A percentile compares a stretch with the other conserved stretches of the same genome.
Conservation (phyloP, 2,113 vertebrate species). For the Notarius quadriscutis region DNA sequence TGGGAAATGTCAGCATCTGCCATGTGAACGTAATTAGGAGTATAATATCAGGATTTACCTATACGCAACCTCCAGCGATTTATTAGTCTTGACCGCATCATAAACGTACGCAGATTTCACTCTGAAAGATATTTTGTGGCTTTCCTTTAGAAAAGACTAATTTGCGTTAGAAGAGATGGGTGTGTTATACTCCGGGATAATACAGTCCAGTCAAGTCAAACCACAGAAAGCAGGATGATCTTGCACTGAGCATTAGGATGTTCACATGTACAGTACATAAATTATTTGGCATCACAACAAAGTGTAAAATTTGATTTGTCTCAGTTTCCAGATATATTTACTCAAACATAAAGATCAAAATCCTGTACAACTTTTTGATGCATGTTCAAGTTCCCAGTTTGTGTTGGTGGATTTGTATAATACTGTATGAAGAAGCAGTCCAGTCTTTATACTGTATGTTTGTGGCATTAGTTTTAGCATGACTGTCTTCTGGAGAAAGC, state of each 20-base stretch:
- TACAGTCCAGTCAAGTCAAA: background rate
- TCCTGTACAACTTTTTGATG: background rate
- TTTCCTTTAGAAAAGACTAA: background rate
- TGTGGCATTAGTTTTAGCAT: conserved; percentile 22
- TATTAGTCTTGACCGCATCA: background rate
- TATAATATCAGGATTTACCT: background rate
- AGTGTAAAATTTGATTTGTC: background rate
- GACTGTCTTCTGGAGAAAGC: conserved; percentile 59
- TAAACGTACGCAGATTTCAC: background rate
- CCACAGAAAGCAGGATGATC: background rate
- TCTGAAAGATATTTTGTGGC: background rate
- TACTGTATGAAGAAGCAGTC: background rate
- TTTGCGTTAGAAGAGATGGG: background rate
- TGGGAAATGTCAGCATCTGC: background rate
- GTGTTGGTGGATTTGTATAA: background rate
- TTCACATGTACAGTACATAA: background rate
- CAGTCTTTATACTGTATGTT: background rate
- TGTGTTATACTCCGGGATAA: background rate
- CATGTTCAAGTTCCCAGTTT: background rate
- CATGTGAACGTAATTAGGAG: background rate
- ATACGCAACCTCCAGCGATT: background rate
- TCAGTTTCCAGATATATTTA: background rate
- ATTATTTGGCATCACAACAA: background rate
- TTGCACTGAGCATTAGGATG: background rate
- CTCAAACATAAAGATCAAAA: background rate